Base-by-base conservation (phyloP, 2,113 vertebrate species). In the Paramisgurnus dabryanus region DNA sequence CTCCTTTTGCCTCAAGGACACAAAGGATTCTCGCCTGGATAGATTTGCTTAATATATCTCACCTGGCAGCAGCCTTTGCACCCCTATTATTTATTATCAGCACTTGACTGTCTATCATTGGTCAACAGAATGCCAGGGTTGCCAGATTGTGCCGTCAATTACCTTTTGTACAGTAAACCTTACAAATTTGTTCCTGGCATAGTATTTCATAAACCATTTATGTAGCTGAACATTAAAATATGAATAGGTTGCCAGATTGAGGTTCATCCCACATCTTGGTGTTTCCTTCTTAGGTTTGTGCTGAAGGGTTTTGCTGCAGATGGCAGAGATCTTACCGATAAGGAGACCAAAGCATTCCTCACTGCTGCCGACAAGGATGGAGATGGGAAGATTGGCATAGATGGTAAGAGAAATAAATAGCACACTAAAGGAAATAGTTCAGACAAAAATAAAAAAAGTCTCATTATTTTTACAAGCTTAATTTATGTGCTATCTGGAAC, bases 381-480 rank as follows among this genome's bases (percentile, higher is more conserved):
- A 71, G 96, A 99, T 9, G 97, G 96, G 60, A 99, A 97, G 91
- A 98, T 99, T 10, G 97, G 96, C 66, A 92, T 93, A 10, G 95
- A 98, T 9, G 97, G 97, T 99, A 89, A 84, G 95, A 91, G 18
- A 69, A 79, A 11, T 17, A 75, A 7, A 57, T 76, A 75, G 2
- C 17, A 58, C 43, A 41, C 55, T 57, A 7, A 65, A 10, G 61
- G 4, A 18, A 17, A 55, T 5, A 39, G 1, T 3, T 18, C 5
- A 64, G 11, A 41, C 10, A 64, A 15, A 68, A 4, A 60, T 6
- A 22, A 15, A 40, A 40, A 12, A 22, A 5, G 13, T 17, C 2
- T 57, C 5, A 7, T 13, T 57, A 6, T 2, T 57, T 2, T 1
- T n/a, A n/a, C 5, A 57, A 5, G 1, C 55, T n/a, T 5, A 2